Evolutionary conservation across 2,113 vertebrate species (phyloP).

Genomic region (Chaenocephalus aceratus): DNA sequence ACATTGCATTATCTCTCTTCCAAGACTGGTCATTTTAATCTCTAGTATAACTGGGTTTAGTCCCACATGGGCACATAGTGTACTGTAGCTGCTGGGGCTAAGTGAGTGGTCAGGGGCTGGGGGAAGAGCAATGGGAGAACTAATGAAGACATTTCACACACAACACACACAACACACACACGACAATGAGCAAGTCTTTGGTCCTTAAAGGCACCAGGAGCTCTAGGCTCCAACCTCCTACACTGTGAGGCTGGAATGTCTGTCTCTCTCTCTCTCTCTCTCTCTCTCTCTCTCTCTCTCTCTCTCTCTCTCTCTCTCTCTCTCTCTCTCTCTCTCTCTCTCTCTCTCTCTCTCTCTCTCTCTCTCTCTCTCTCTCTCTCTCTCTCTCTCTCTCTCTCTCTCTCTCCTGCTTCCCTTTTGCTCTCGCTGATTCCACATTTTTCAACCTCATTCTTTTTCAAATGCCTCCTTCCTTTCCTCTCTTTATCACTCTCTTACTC

Average conservation of each 20-base stretch:
- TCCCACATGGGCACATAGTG: slow-evolving; percentile 54
- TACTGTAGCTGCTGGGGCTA: slow-evolving; percentile 55
- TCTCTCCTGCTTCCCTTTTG: no score
- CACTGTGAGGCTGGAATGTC: no score
- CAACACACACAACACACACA: slow-evolving; percentile 31
- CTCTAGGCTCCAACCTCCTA: slow-evolving; percentile 57
- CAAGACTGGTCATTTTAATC: slow-evolving; percentile 80
- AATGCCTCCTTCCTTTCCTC: slow-evolving; percentile 55
- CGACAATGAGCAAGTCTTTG: slow-evolving; percentile 67
- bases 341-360: no score
- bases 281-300: no score
- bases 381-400: slow-evolving; percentile 19
- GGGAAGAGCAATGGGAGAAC: slow-evolving; percentile 53
- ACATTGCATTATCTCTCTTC: slow-evolving; percentile 62
- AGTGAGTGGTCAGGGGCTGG: slow-evolving; percentile 66
- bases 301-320: neutral
- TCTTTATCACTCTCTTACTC: slow-evolving; percentile 80
- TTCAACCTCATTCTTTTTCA: slow-evolving; percentile 57
- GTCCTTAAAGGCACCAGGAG: slow-evolving; percentile 68
- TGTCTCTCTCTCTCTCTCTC: no score
- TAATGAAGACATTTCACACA: slow-evolving; percentile 67
- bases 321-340: slow-evolving; percentile 46
- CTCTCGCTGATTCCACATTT: slow-evolving; percentile 78
- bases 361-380: no score
- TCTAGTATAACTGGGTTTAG: slow-evolving; percentile 71